A percentile compares a stretch with the other conserved stretches of the same genome.
These are phyloP conservation scores for Anoplophora glabripennis DNA, from an alignment of 1,140 invertebrate species.

Conservation along the genomic window DNA sequence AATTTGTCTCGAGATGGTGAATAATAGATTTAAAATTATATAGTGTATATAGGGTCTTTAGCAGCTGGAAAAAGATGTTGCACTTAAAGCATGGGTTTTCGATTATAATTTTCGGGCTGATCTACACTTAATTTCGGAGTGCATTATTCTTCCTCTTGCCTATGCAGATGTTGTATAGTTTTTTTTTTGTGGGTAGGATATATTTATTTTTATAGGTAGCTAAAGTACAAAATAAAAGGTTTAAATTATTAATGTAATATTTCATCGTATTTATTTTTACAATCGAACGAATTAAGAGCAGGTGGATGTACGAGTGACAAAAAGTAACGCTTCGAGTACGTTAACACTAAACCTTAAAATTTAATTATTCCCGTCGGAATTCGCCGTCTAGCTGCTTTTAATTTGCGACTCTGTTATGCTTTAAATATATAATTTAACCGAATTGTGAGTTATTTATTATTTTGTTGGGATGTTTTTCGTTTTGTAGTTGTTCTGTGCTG, in stretches of 20 bases:
- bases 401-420: conserved; percentile 14
- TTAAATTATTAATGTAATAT: not conserved
- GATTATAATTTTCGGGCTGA: conserved; percentile 13
- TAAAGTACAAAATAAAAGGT: conserved; percentile 29
- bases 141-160: conserved; percentile 23
- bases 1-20: conserved; percentile 5
- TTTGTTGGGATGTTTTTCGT: conserved; percentile 28
- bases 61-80: not conserved
- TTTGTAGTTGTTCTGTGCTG: conserved; percentile 22
- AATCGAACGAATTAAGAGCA: not conserved
- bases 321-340: not conserved
- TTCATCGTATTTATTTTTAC: not conserved
- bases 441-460: conserved; percentile 17
- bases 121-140: conserved; percentile 11
- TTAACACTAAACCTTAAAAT: not conserved
- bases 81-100: not conserved
- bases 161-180: conserved; percentile 25
- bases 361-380: not conserved
- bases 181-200: conserved; percentile 17
- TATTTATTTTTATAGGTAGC: conserved; percentile 31
- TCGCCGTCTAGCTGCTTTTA: not conserved
- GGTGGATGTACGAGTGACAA: not conserved
- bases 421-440: not conserved
- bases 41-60: not conserved
- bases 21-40: not conserved